A percentile compares a stretch with the other conserved stretches of the same genome.
Evolutionary conservation across 2,888 invertebrate species (phyloP).

Genomic region (Rhamphomyia laevipes): DNA sequence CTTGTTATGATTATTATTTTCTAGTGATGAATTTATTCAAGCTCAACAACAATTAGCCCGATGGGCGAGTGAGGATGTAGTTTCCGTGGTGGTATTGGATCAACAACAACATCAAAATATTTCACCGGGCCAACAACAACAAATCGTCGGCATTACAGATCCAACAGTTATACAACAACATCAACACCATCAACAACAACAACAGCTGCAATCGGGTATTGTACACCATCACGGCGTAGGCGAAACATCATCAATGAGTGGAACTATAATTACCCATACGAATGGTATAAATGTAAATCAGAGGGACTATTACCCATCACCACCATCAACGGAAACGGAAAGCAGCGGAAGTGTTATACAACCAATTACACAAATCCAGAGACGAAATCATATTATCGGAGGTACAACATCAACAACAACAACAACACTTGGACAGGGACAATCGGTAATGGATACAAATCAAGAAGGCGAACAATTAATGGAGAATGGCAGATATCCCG

Average conservation of each 20-base stretch:
- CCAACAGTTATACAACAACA: not conserved
- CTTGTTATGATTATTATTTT: slow-evolving; percentile 75
- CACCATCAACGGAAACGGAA: slow-evolving; percentile 42
- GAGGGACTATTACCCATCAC: slow-evolving; percentile 40
- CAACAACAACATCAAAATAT: slow-evolving; percentile 23
- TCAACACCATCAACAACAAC: slow-evolving; percentile 17
- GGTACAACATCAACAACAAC: slow-evolving; percentile 18
- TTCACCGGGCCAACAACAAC: not conserved
- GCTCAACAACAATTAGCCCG: slow-evolving; percentile 93
- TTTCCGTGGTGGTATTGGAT: slow-evolving; percentile 46
- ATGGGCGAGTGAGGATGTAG: slow-evolving; percentile 84
- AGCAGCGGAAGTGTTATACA: slow-evolving; percentile 43
- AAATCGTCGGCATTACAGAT: not conserved
- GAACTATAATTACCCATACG: slow-evolving; percentile 27
- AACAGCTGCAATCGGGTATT: slow-evolving; percentile 34
- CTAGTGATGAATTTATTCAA: slow-evolving; percentile 96
- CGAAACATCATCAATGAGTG: slow-evolving; percentile 23
- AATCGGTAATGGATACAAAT: slow-evolving; percentile 22
- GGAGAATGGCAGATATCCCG: slow-evolving; percentile 55
- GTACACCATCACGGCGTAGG: slow-evolving; percentile 43
- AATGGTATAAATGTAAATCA: slow-evolving; percentile 40
- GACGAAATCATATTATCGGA: slow-evolving; percentile 24
- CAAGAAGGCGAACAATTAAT: slow-evolving; percentile 41
- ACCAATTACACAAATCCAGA: slow-evolving; percentile 25
- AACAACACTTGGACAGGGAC: slow-evolving; percentile 29